Evolutionary conservation across 2,888 invertebrate genomes (phyloP), one percentile per base, ranked within the genome.

Genomic region (Bibio marci): DNA sequence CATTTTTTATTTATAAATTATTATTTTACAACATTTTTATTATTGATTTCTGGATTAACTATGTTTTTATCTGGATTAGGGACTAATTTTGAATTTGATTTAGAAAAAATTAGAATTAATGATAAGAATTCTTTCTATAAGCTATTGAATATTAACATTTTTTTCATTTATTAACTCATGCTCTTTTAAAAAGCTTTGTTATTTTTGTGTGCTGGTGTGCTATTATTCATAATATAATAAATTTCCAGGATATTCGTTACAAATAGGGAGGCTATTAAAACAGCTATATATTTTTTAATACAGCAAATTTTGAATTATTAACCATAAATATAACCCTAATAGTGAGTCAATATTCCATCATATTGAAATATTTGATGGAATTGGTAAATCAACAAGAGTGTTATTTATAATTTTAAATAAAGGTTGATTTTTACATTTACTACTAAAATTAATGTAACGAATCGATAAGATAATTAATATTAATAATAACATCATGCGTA

Each of bases 41-140:
- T 72, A 49, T 62, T 71, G 54, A 56, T 73, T 51, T 64, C 64
- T 38, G 57, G 65, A 0, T 58, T 73, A 56, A 73, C 73, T 0
- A 71, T 73, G 62, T 67, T 70, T 70, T 68, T 70, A 50, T 63
- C 71, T 2, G 70, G 71, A 0, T 54, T 72, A 51, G 64, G 67
- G 0, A 73, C 71, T 48, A 70, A 67, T 66, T 71, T 66, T 69
- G 72, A 74, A 44, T 70, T 62, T 67, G 79, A 80, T 65, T 65
- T 77, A 54, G 80, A 80, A 59, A 80, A 79, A 81, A 54, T 64
- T 81, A 54, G 78, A 78, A 0, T 66, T 81, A 55, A 80, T 81
- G 68, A 73, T 80, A 57, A 67, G 70, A 59, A 65, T 67, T 61
- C 64, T 78, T 56, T 65, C 66, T n/a, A n/a, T n/a, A n/a, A n/a